Conservation (phyloP, 2,888 invertebrate genomes). For the Apocheima hispidaria region DNA sequence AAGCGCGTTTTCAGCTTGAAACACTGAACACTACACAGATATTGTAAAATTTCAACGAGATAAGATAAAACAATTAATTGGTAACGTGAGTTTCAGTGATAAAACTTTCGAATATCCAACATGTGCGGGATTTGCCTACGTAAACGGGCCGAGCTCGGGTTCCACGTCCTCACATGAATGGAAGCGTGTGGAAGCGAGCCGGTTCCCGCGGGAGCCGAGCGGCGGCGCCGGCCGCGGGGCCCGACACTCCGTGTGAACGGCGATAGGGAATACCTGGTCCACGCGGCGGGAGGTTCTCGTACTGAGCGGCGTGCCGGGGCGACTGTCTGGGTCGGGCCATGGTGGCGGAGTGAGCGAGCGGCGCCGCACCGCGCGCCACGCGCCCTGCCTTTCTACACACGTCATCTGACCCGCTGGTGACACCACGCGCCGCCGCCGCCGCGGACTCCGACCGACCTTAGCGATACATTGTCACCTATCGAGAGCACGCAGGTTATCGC, state of each 20-base stretch:
- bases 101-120: constrained; percentile 20
- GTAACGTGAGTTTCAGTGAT: constrained; percentile 34
- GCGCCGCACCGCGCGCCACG: constrained; percentile 46
- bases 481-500: constrained; percentile 30
- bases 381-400: constrained; percentile 64
- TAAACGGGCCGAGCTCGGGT: constrained; percentile 10
- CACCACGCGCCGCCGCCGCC: constrained; percentile 45
- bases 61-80: constrained; percentile 35
- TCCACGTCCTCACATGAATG: constrained; percentile 37
- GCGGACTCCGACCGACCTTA: constrained; percentile 27
- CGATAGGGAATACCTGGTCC: constrained; percentile 74
- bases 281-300: constrained; percentile 78
- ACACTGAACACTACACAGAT: constrained; percentile 17
- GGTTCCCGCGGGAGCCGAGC: constrained; percentile 4
- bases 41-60: constrained; percentile 21
- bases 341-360: constrained; percentile 75
- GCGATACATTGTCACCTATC: constrained; percentile 9
- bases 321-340: constrained; percentile 84
- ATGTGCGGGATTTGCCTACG: constrained; percentile 16
- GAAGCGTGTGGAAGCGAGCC: constrained; percentile 15
- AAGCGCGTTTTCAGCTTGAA: constrained; percentile 13
- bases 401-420: constrained; percentile 58
- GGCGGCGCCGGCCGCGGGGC: constrained; percentile 7
- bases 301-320: constrained; percentile 78
- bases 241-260: constrained; percentile 1